Evolutionary conservation across 37 sponge, comb jelly and placozoan genomes (phyloP).

Genomic region (Hormiphora californensis): DNA sequence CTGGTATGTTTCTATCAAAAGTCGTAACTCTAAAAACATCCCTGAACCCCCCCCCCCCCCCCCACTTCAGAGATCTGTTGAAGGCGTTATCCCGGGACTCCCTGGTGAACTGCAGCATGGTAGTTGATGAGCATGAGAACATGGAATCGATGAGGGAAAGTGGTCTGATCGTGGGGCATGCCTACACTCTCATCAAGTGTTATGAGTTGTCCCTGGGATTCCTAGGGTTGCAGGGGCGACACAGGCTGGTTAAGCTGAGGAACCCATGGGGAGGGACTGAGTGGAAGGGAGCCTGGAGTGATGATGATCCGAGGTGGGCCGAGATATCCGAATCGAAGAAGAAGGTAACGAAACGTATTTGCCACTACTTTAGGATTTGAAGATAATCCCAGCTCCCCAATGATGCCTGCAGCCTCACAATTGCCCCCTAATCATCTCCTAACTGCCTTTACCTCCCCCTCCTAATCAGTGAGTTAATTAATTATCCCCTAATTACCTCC

Average conservation of each 20-base stretch:
- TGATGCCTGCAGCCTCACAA: too few relatives aligned
- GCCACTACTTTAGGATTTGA: too few relatives aligned
- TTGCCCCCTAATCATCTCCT: too few relatives aligned
- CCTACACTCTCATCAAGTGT: neutral
- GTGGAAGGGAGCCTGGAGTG: slow-evolving; percentile 50
- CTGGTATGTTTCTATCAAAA: too few relatives aligned
- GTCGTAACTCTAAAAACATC: too few relatives aligned
- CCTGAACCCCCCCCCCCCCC: too few relatives aligned
- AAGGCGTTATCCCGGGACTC: neutral
- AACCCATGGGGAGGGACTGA: slow-evolving; percentile 43
- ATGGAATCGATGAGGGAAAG: neutral
- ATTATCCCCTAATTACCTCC: too few relatives aligned
- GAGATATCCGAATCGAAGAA: neutral
- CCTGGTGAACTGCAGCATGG: slow-evolving; percentile 9
- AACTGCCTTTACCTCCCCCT: too few relatives aligned
- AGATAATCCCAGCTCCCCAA: too few relatives aligned
- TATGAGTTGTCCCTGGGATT: slow-evolving; percentile 26
- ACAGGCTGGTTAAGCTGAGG: slow-evolving; percentile 36
- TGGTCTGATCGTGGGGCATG: slow-evolving; percentile 27
- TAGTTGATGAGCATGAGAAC: neutral
- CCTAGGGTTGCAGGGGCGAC: neutral
- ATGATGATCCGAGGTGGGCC: slow-evolving; percentile 42
- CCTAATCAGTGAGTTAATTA: too few relatives aligned
- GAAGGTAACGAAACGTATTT: too few relatives aligned
- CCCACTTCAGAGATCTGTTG: neutral